Evolutionary conservation across 2,113 vertebrate species (phyloP).

Genomic region (Cacatua alba): DNA sequence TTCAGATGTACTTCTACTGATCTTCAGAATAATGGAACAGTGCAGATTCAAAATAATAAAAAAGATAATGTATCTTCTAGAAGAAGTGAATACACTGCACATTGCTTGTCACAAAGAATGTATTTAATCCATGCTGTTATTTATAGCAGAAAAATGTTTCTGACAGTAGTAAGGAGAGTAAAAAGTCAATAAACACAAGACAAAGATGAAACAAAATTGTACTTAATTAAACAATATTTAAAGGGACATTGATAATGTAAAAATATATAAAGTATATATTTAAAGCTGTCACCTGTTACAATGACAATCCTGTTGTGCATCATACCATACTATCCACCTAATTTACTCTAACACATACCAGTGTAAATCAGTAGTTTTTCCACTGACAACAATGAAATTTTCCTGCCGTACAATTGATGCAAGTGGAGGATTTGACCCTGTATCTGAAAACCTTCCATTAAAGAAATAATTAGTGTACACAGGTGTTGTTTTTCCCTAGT

Average conservation of each 20-base stretch:
- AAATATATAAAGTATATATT: neutral
- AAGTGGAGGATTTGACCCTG: neutral
- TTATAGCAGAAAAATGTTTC: slow-evolving; percentile 73
- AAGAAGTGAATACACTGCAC: slow-evolving; percentile 50
- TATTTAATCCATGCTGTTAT: slow-evolving; percentile 75
- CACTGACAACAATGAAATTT: neutral
- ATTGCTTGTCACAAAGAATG: slow-evolving; percentile 71
- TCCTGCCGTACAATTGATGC: neutral
- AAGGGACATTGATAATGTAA: slow-evolving; percentile 39
- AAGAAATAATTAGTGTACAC: slow-evolving; percentile 26
- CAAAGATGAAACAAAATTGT: slow-evolving; percentile 70
- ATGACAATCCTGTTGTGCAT: too few relatives aligned
- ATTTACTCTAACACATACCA: neutral
- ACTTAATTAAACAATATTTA: slow-evolving; percentile 47
- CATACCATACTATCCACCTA: neutral
- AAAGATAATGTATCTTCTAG: slow-evolving; percentile 70
- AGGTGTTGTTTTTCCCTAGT: slow-evolving; percentile 25
- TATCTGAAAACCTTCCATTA: slow-evolving; percentile 12
- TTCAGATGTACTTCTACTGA: slow-evolving; percentile 55
- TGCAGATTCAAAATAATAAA: slow-evolving; percentile 73
- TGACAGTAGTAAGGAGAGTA: slow-evolving; percentile 72
- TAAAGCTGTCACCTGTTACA: too few relatives aligned
- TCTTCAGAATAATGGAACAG: slow-evolving; percentile 61
- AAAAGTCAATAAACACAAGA: slow-evolving; percentile 76
- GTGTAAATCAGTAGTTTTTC: neutral